Base-by-base conservation (phyloP, 2,888 invertebrate species). In the Himalopsyche anomala region DNA sequence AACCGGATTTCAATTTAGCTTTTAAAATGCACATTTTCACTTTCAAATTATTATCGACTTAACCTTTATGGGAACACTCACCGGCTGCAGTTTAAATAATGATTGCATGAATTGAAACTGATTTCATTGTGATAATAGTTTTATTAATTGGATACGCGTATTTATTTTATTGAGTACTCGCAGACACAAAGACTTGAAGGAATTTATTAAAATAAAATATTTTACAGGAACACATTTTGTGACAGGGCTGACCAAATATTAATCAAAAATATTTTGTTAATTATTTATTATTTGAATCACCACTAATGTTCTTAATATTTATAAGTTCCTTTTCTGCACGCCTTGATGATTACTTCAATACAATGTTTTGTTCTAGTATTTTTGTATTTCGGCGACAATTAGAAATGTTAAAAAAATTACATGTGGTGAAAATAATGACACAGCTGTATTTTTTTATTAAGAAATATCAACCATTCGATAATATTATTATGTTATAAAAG, bases 21-120 rank as follows among this genome's bases (percentile, higher is more conserved):
- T 62, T 62, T 62, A 62, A 62, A 62, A 62, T 62, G 28, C 62
- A 62, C 11, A 62, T 62, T 62, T 19, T 28, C 62, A 62, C 62
- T 62, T 62, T 62, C 62, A 62, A 62, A 62, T 19, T 9, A 62
- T 62, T 28, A 62, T 62, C 15, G 62, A 62, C 62, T 62, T 15
- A 62, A 28, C 62, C 19, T 62, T 62, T 62, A 28, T 5, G 19
- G 62, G 11, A 19, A 15, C 62, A 62, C 28, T 62, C 62, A 19
- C 62, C 19, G 12, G 51, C 5, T 51, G 51, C 11, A 62, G 62
- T 5, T 28, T 11, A 62, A 62, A 28, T 62, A 62, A 62, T 62
- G n/a, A 62, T 62, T 74, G 74, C 74, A 36, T 4, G 19, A 74
- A 74, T 74, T 74, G 36, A 74, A 74, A 74, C 11, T 1, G 74